Evolutionary conservation across 2,113 vertebrate genomes (phyloP).

Genomic region (Irena cyanogastra): DNA sequence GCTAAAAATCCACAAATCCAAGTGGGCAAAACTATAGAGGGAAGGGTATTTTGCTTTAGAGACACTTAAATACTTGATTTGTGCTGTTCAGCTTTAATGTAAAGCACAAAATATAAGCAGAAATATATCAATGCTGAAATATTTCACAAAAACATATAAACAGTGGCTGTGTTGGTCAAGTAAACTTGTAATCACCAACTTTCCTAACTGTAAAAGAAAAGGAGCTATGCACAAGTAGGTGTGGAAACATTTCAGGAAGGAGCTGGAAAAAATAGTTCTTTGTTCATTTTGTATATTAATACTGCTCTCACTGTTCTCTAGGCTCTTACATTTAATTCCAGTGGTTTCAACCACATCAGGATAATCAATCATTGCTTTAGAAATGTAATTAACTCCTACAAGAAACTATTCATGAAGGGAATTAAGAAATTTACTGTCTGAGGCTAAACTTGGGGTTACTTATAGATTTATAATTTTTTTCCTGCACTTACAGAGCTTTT

Average conservation of each 20-base stretch:
- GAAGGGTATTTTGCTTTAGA: neutral
- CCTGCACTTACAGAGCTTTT: neutral
- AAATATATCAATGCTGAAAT: neutral
- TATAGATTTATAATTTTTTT: neutral
- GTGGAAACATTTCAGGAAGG: neutral
- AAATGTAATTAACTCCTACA: slow-evolving; percentile 50
- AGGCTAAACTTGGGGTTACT: neutral
- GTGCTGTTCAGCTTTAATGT: neutral
- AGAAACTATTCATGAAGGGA: slow-evolving; percentile 26
- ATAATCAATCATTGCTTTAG: slow-evolving; percentile 52
- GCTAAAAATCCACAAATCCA: neutral
- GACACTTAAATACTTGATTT: neutral
- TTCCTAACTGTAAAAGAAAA: neutral
- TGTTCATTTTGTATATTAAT: slow-evolving; percentile 32
- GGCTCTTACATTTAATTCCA: slow-evolving; percentile 32
- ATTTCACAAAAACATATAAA: neutral
- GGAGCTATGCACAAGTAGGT: neutral
- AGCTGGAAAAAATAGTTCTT: neutral
- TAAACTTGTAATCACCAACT: neutral
- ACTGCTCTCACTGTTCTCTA: neutral
- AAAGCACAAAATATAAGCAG: neutral
- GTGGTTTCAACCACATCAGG: slow-evolving; percentile 39
- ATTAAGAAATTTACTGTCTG: slow-evolving; percentile 39
- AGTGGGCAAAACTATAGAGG: neutral
- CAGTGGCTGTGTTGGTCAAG: neutral